phyloP scores from a whole-genome alignment of 2,888 invertebrate genomes.

The Acheta domesticus region DNA sequence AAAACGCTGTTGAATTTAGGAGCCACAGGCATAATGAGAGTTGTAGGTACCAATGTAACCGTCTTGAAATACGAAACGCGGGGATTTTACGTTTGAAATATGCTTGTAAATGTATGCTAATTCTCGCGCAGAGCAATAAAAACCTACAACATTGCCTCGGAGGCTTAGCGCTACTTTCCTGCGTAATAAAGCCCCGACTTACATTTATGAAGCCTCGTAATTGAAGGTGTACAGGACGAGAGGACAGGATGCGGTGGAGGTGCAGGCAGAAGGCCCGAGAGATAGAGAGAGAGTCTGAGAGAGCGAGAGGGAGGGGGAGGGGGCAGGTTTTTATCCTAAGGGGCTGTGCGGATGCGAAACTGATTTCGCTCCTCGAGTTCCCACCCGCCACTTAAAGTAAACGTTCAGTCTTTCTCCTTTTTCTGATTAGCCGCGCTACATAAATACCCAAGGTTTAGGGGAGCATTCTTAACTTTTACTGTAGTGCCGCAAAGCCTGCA shows the following conservation, averaged over 20 bases:
- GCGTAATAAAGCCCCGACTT: constrained; percentile 18
- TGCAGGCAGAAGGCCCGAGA: too few relatives aligned
- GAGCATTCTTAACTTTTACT: constrained; percentile 6
- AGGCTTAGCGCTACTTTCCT: neutral
- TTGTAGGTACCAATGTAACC: constrained; percentile 1
- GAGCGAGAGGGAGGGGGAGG: neutral
- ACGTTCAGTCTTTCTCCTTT: neutral
- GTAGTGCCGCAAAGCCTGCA: neutral
- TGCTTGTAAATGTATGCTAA: constrained; percentile 2
- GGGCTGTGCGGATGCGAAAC: neutral
- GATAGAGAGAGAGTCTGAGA: neutral
- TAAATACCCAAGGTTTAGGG: neutral
- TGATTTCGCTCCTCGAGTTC: neutral
- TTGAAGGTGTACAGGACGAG: constrained; percentile 5
- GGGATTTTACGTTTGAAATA: constrained; percentile 18
- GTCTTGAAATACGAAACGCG: constrained; percentile 5
- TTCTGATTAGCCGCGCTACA: constrained; percentile 8
- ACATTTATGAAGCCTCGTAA: constrained; percentile 18
- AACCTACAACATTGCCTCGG: constrained; percentile 10
- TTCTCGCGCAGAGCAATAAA: neutral
- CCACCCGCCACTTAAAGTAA: neutral
- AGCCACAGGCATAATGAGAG: neutral
- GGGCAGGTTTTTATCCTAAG: neutral
- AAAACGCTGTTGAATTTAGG: neutral
- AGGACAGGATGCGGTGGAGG: neutral